Evolutionary conservation across 2,797 vertebrate genomes (phyloP), one percentile per base, ranked within the genome.

Genomic region (Halcyon chelicuti): DNA sequence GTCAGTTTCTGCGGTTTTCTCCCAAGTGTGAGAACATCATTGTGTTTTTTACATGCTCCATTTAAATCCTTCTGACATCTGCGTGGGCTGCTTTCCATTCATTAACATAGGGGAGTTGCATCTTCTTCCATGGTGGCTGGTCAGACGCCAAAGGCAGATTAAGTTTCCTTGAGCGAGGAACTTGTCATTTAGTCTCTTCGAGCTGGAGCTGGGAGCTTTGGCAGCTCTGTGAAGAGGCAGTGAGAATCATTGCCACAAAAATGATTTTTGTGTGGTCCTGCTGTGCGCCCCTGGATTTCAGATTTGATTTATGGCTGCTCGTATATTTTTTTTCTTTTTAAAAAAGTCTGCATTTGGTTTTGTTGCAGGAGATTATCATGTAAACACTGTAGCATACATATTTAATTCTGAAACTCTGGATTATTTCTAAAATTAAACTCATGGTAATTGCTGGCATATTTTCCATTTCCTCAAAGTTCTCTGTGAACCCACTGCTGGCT

Each of bases 61-160:
- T 94, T 96, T 95, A 96, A 96, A 92, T 95, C 80, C 74, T 84
- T 66, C 84, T 90, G 95, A 96, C 93, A 95, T 97, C 89, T 97
- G 95, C 14, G 2, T 94, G 95, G 96, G 93, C 95, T 90, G 85
- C 82, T 96, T 97, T 96, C 95, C 90, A 85, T 96, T 92, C 90
- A 86, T 89, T 95, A 96, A 55, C 88, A 57, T 84, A 91, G 84
- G 90, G 83, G 88, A 95, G 85, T 79, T 96, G 83, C 94, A 82
- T 97, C 95, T 95, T 86, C 94, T 96, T 95, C 96, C 88, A 92
- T 97, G 85, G 67, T 96, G 85, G 40, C 94, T 96, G 96, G 93
- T 88, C 79, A 88, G 40, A 58, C 0, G 94, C 95, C 96, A 97
- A 68, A 87, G 83, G 37, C 44, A 81, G 93, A 94, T 96, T 90